Base-by-base conservation (phyloP, 2,113 vertebrate species). In the Calyptomena viridis region DNA sequence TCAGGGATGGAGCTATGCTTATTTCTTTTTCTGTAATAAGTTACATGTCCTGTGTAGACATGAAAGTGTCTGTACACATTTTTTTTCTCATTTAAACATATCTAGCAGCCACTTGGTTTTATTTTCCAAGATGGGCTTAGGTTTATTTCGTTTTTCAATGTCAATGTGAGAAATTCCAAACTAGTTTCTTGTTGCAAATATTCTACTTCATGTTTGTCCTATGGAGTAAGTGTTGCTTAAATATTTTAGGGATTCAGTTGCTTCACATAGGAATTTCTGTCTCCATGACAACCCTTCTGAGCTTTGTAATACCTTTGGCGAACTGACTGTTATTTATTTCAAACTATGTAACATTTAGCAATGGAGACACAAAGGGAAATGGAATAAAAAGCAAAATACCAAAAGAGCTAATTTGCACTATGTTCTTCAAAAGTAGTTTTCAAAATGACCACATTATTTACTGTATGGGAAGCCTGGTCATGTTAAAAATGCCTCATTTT, bases 271-370 rank as follows among this genome's bases (percentile, higher is more conserved):
- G 89, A 87, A 94, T 96, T 93, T 84, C 86, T 84, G 82, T 97
- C 91, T 94, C 95, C 96, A 97, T 97, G 94, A 81, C 96, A 97
- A 97, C 96, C n/a, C 20, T 81, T 87, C 82, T 96, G 68, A 91
- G 69, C 88, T 94, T 92, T 91, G 72, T 90, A 85, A 91, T 95
- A 85, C 84, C 90, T 97, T 90, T 79, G 49, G 79, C 2, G 1
- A 95, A 74, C 71, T 46, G 86, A 53, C 64, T 84, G 17, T 53
- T 92, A 88, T 90, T 86, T 94, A 47, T 81, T 94, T 94, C 30
- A 64, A 95, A 30, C 46, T 63, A 23, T 56, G 15, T 78, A 62
- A 58, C 33, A 24, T 63, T 58, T 76, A 73, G 30, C 52, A 85
- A 23, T 68, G 49, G 53, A 94, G 46, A 76, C 9, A 19, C 46